Evolutionary conservation across 2,888 invertebrate species (phyloP).

Genomic region (Aromia moschata): DNA sequence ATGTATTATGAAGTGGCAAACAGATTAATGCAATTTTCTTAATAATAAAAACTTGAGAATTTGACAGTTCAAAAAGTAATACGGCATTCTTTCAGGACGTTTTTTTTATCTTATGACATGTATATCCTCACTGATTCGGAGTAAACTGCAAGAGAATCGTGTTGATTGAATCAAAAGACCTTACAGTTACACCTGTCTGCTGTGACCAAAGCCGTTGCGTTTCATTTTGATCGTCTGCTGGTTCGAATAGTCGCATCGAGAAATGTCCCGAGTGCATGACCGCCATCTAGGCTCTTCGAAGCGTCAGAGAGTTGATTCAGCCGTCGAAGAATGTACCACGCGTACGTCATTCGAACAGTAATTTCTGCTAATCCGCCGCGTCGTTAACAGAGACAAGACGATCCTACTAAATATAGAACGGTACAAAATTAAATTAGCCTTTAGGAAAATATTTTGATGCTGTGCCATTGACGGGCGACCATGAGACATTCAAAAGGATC

Average conservation of each 20-base stretch:
- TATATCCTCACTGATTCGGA: too few species aligned
- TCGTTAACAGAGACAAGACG: slow-evolving; percentile 7
- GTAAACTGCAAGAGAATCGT: too few species aligned
- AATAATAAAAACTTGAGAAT: too few species aligned
- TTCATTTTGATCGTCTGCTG: too few species aligned
- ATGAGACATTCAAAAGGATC: neutral
- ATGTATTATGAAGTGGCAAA: neutral
- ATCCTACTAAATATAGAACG: slow-evolving; percentile 9
- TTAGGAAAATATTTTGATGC: slow-evolving; percentile 5
- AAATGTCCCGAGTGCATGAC: slow-evolving; percentile 1
- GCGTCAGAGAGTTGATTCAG: slow-evolving; percentile 38
- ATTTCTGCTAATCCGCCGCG: slow-evolving; percentile 31
- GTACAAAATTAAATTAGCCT: slow-evolving; percentile 4
- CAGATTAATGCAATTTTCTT: neutral
- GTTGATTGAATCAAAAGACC: too few species aligned
- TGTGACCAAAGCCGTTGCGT: too few species aligned
- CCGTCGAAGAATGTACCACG: slow-evolving; percentile 37
- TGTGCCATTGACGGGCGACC: neutral
- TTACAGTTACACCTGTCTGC: too few species aligned
- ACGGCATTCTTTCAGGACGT: neutral
- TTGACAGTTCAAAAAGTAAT: neutral
- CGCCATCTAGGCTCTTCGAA: neutral
- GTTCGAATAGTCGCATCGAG: neutral
- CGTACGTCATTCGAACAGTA: slow-evolving; percentile 34
- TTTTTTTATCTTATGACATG: neutral